These are phyloP conservation scores for Cecropterus lyciades DNA, from an alignment of 1,140 invertebrate species.

Conservation along the genomic window DNA sequence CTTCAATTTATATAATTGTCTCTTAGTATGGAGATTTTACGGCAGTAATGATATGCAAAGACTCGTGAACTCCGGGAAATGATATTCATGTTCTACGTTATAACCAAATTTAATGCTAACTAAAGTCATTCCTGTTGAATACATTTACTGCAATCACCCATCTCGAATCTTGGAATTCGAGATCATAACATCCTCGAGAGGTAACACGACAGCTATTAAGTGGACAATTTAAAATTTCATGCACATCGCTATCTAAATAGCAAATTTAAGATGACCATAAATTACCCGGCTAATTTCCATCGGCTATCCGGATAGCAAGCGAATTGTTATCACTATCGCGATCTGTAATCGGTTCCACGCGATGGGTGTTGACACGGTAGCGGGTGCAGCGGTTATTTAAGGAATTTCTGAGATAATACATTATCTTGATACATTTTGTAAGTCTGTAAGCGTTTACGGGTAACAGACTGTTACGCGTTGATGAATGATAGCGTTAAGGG, in stretches of 20 bases:
- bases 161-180: constrained; percentile 12
- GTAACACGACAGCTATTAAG: constrained; percentile 28
- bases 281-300: constrained; percentile 31
- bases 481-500: constrained; percentile 24
- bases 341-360: constrained; percentile 40
- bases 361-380: constrained; percentile 36
- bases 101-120: constrained; percentile 10
- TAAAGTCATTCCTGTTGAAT: not conserved
- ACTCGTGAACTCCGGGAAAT: not conserved
- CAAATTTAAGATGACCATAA: constrained; percentile 33
- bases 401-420: constrained; percentile 46
- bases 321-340: constrained; percentile 40
- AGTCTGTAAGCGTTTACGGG: constrained; percentile 25
- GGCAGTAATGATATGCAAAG: not conserved
- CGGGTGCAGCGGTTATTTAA: constrained; percentile 42
- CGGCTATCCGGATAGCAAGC: constrained; percentile 23
- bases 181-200: constrained; percentile 19
- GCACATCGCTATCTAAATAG: constrained; percentile 30
- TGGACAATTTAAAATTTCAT: constrained; percentile 33
- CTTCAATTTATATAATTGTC: not conserved
- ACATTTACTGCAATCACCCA: constrained; percentile 12
- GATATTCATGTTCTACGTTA: constrained; percentile 8
- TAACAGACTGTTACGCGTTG: constrained; percentile 29
- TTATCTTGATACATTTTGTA: constrained; percentile 32
- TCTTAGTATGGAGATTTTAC: not conserved